Percentiles rank a stretch among this genome's conserved stretches.
These are phyloP conservation scores for Orussus abietinus DNA, from an alignment of 1,140 invertebrate genomes.

Conservation along the genomic window DNA sequence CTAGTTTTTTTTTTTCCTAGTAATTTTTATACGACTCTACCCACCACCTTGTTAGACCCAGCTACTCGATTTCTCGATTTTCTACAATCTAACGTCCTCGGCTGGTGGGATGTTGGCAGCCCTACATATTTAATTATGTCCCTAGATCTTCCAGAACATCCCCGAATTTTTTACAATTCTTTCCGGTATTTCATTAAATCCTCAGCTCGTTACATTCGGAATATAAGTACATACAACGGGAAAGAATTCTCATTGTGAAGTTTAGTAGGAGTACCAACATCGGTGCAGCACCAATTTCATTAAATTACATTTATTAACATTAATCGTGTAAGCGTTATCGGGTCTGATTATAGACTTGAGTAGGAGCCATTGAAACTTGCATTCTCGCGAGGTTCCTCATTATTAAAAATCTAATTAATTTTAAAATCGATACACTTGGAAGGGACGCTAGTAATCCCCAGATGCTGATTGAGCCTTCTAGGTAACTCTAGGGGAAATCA, in stretches of 20 bases:
- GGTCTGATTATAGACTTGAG: no score
- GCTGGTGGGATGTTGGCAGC: conserved; percentile 4
- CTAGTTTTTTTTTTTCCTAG: conserved; percentile 10
- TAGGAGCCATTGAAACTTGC: no score
- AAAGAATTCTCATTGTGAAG: conserved; percentile 2
- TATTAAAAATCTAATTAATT: no score
- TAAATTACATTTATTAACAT: no score
- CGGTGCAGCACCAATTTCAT: conserved; percentile 19
- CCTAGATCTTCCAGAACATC: background rate
- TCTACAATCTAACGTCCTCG: conserved; percentile 7
- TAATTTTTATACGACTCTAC: conserved; percentile 27
- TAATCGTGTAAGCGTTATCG: conserved; percentile 29
- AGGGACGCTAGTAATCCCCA: no score
- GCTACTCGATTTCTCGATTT: conserved; percentile 5
- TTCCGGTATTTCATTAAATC: no score
- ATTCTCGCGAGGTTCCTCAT: no score
- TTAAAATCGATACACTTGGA: background rate
- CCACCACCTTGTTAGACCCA: conserved; percentile 35
- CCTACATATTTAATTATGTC: background rate
- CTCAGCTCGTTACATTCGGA: no score
- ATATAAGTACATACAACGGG: background rate
- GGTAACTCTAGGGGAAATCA: no score
- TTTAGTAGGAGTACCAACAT: conserved; percentile 13
- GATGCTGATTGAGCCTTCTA: no score
- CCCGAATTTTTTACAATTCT: no score